Evolutionary conservation across 2,888 invertebrate genomes (phyloP).

Genomic region (Cremastinae sp.): DNA sequence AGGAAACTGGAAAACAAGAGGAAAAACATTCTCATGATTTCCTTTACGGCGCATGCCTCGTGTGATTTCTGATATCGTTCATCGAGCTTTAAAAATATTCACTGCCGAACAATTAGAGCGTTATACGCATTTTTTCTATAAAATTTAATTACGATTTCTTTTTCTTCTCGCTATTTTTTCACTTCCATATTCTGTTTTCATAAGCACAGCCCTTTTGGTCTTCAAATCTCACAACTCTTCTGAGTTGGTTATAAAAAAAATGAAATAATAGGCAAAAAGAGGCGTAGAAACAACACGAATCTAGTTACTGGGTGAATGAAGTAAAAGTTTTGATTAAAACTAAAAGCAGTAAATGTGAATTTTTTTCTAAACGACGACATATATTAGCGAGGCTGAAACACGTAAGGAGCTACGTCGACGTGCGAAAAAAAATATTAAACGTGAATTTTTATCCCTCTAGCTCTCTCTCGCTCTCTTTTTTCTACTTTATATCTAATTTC

Average conservation of each 20-base stretch:
- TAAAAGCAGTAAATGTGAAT: conserved; percentile 72
- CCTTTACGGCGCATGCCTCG: too few species aligned
- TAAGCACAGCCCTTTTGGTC: conserved; percentile 6
- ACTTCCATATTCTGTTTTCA: conserved; percentile 22
- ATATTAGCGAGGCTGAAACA: conserved; percentile 38
- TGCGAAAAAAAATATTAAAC: conserved; percentile 33
- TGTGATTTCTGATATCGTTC: too few species aligned
- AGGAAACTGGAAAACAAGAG: conserved; percentile 5
- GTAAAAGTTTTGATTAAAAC: conserved; percentile 72
- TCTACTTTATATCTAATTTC: too few species aligned
- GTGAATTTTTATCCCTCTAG: too few species aligned
- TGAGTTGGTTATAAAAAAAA: conserved; percentile 17
- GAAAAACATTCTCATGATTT: not conserved
- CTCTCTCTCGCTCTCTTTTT: too few species aligned
- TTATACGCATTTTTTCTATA: too few species aligned
- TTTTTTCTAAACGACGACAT: conserved; percentile 60
- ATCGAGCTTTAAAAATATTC: too few species aligned
- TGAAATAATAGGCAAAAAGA: conserved; percentile 36
- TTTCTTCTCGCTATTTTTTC: conserved; percentile 2
- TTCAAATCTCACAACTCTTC: too few species aligned
- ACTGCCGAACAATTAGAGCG: too few species aligned
- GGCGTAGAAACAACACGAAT: conserved; percentile 35
- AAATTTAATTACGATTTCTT: too few species aligned
- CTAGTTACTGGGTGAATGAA: conserved; percentile 40
- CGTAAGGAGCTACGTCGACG: conserved; percentile 1